Evolutionary conservation across 1,140 invertebrate genomes (phyloP), one percentile per base, ranked within the genome.

Genomic region (Rhagoletis pomonella): DNA sequence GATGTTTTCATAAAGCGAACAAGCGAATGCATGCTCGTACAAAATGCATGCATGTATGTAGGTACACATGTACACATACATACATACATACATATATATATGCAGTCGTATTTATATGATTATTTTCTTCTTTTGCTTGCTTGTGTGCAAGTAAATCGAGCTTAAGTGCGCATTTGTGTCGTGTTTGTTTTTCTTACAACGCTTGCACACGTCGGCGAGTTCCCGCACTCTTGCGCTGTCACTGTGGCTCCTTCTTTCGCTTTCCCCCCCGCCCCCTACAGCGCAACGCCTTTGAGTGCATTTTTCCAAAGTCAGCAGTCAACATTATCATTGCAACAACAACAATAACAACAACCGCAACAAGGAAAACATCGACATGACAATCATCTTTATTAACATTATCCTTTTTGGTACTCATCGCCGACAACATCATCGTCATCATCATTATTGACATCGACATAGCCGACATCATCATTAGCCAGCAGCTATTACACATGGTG

Each of bases 321-420:
- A 55, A 55, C n/a, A 81, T 50, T 55, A 58, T 7, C 12, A 29
- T 19, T 50, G 47, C 47, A 81, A 81, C 9, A 81, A 58, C 5
- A 81, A 81, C 9, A 81, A 19, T 44, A 55, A 73, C 12, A 73
- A 73, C 39, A 14, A 42, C 29, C 29, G 29, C 29, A 29, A 29
- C n/a, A n/a, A 55, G 17, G 44, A 73, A 44, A 17, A 39, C 42
- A 73, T 73, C 5, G 10, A 55, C 44, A 81, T 55, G 19, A 42
- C 44, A 81, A 58, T 81, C 73, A 81, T 81, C 73, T 81, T 81
- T 81, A 81, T 81, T 81, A 81, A 81, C 50, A 81, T 55, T 9
- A 81, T 81, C 7, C 47, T 55, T 81, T 50, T 4, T 9, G 47
- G 19, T 55, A 44, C 29, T 81, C n/a, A 81, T 39, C 29, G 29